Conservation (phyloP, 2,113 vertebrate genomes). For the Coracopsis vasa region DNA sequence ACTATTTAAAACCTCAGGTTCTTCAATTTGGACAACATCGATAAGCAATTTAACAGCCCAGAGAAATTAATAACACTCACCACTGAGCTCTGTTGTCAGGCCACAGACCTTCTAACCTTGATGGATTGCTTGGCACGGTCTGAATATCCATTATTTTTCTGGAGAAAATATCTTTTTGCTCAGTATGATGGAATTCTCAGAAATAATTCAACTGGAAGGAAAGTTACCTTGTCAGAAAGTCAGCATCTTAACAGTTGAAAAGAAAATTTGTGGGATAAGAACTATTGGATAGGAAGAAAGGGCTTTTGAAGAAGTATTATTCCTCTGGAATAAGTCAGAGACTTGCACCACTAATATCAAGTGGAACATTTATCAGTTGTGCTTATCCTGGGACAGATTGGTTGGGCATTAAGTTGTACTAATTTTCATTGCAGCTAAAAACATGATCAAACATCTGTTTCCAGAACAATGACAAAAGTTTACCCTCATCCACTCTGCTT, state of each 20-base stretch:
- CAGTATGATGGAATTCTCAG: background rate
- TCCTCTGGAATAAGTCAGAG: background rate
- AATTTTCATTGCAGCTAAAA: background rate
- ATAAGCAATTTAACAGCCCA: conserved; percentile 4
- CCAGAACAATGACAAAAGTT: background rate
- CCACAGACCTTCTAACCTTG: background rate
- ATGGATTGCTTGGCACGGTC: background rate
- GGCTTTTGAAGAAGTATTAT: background rate
- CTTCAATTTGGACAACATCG: background rate
- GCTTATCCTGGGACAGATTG: background rate
- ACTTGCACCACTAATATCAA: background rate
- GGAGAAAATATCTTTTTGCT: background rate
- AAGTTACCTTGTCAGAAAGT: conserved; percentile 18
- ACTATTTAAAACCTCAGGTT: background rate
- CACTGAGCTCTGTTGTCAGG: background rate
- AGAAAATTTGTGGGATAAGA: conserved; percentile 3
- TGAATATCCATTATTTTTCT: conserved; percentile 1
- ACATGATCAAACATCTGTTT: background rate
- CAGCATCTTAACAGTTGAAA: background rate
- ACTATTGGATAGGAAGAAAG: background rate
- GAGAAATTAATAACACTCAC: background rate
- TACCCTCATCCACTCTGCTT: background rate
- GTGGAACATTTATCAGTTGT: background rate
- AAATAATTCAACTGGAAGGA: conserved; percentile 38
- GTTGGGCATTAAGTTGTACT: background rate